Percentiles rank a stretch among this genome's conserved stretches.
Evolutionary conservation across 2,888 invertebrate genomes (phyloP).

Genomic region (Pseudanteris insignis): DNA sequence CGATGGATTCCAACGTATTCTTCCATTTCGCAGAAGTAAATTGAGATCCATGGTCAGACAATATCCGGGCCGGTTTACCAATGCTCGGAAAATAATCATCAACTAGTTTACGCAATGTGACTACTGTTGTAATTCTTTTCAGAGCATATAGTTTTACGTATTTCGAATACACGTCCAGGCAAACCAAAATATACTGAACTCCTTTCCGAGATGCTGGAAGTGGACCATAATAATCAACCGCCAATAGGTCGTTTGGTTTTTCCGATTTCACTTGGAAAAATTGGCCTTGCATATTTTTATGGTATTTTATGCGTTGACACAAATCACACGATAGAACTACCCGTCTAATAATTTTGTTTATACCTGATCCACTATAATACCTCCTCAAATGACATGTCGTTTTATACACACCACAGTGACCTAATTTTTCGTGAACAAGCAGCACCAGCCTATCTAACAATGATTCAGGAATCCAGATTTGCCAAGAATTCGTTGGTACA

Average conservation of each 20-base stretch:
- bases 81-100: neutral
- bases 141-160: slow-evolving; percentile 6
- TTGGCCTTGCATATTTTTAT: neutral
- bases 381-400: neutral
- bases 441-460: neutral
- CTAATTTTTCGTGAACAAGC: slow-evolving; percentile 2
- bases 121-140: neutral
- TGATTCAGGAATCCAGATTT: neutral
- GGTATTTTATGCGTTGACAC: neutral
- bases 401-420: neutral
- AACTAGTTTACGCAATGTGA: neutral
- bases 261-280: neutral
- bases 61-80: slow-evolving; percentile 1
- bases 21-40: slow-evolving; percentile 4
- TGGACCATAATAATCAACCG: slow-evolving; percentile 6
- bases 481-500: neutral
- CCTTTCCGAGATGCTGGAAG: slow-evolving; percentile 6
- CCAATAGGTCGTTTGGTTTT: neutral
- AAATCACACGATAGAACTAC: neutral
- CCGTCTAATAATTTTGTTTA: neutral
- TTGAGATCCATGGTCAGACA: slow-evolving; percentile 9
- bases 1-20: neutral
- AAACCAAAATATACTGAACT: slow-evolving; percentile 11
- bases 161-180: slow-evolving; percentile 12
- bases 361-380: neutral